Percentiles rank a stretch among this genome's conserved stretches.
Evolutionary conservation across 2,888 invertebrate genomes (phyloP).

Genomic region (Hedya salicella): DNA sequence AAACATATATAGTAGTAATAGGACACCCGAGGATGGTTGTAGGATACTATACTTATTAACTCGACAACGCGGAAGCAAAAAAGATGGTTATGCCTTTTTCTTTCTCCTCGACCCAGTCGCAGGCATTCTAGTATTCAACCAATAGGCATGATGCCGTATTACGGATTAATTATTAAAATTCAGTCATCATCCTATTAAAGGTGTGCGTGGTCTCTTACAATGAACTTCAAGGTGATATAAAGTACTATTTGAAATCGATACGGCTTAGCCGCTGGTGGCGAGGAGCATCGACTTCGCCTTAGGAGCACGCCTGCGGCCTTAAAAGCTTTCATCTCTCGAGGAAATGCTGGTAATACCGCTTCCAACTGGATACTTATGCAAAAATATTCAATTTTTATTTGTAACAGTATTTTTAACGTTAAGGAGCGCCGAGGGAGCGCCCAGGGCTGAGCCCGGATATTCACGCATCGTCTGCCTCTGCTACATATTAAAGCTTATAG

Average conservation of each 20-base stretch:
- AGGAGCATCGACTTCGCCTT: slow-evolving; percentile 71
- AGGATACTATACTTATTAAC: no score
- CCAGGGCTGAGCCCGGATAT: slow-evolving; percentile 72
- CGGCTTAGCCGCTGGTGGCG: slow-evolving; percentile 63
- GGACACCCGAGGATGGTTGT: no score
- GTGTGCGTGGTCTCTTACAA: no score
- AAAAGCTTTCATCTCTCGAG: slow-evolving; percentile 82
- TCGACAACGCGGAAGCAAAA: no score
- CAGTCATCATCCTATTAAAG: no score
- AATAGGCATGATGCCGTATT: no score
- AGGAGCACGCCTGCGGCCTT: slow-evolving; percentile 74
- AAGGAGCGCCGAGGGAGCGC: slow-evolving; percentile 60
- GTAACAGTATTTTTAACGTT: slow-evolving; percentile 68
- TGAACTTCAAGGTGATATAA: background rate
- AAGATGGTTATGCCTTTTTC: no score
- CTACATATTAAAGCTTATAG: slow-evolving; percentile 67
- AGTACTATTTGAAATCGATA: slow-evolving; percentile 71
- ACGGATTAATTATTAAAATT: no score
- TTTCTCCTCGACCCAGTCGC: no score
- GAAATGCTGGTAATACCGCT: slow-evolving; percentile 77
- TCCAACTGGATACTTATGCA: slow-evolving; percentile 68
- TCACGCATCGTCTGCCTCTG: slow-evolving; percentile 66
- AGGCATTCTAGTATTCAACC: no score
- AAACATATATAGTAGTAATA: no score
- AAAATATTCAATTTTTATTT: slow-evolving; percentile 82